These are phyloP conservation scores for Megathymus violae DNA, from an alignment of 1,140 invertebrate genomes.

Conservation along the genomic window DNA sequence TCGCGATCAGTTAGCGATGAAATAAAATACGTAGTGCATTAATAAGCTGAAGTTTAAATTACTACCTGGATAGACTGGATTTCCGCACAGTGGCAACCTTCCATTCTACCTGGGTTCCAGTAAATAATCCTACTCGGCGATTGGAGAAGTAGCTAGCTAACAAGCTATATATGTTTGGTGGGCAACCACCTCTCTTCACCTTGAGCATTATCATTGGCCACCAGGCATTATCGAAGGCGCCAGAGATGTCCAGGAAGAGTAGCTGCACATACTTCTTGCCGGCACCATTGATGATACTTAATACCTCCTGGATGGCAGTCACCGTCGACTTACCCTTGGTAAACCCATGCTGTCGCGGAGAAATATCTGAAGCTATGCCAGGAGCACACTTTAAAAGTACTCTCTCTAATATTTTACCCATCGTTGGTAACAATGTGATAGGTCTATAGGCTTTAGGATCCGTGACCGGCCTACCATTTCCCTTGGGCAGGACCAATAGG, in stretches of 20 bases:
- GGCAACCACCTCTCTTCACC: slow-evolving; percentile 20
- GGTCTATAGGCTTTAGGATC: slow-evolving; percentile 67
- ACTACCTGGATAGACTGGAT: no score
- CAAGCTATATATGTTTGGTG: slow-evolving; percentile 46
- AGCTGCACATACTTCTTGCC: slow-evolving; percentile 49
- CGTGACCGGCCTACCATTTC: slow-evolving; percentile 49
- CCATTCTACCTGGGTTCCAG: slow-evolving; percentile 12
- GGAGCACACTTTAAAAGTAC: slow-evolving; percentile 49
- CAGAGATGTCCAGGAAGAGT: no score
- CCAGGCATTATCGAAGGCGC: no score
- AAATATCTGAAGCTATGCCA: slow-evolving; percentile 30
- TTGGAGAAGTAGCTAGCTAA: slow-evolving; percentile 58
- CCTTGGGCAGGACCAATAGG: slow-evolving; percentile 41
- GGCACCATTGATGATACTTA: slow-evolving; percentile 4
- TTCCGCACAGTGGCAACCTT: no score
- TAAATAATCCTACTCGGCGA: slow-evolving; percentile 41
- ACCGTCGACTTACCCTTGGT: slow-evolving; percentile 59
- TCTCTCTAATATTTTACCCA: slow-evolving; percentile 70
- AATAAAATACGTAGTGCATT: no score
- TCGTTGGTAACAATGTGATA: slow-evolving; percentile 64
- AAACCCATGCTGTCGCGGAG: slow-evolving; percentile 59
- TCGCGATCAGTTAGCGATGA: no score
- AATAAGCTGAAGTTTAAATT: no score
- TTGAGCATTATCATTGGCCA: no score
- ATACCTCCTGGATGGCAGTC: slow-evolving; percentile 50